Base-by-base conservation (phyloP, 2,888 invertebrate genomes). In the Urechis unicinctus region DNA sequence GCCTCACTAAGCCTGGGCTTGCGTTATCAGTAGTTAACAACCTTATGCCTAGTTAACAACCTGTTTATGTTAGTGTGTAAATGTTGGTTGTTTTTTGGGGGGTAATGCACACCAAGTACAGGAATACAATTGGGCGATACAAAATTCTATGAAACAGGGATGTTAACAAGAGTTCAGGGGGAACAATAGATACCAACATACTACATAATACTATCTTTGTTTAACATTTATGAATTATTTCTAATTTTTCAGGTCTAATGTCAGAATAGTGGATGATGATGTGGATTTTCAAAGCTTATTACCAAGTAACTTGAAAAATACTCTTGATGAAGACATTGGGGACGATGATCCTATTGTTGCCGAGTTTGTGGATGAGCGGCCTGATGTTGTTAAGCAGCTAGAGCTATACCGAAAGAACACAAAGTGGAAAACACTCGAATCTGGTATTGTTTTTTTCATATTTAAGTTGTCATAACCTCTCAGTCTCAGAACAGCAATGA, bases 341-440 rank as follows among this genome's bases (percentile, higher is more conserved):
- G 94, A 95, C 71, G 91, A 94, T 75, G 90, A 88, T 0, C 95
- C 95, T 0, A 88, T 88, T 75, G 86, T 95, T 61, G 93, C 88
- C 0, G 91, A 88, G 1, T 83, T 93, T 52, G 83, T 91, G 50
- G 93, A 93, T 73, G 92, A 93, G 48, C 76, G 88, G 64, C 87
- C 88, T 0, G 81, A 85, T 53, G 84, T 87, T 61, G 66, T 88
- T 6, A 66, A 67, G 53, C 61, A 64, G 30, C 57, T 76, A 30
- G 77, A 76, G 57, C 57, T 62, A 13, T 75, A 68, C 55, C 58
- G 70, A 46, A 60, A 67, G 25, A 62, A 55, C 30, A 57, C 58
- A 2, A 57, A 62, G 49, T 72, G 73, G 72, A 72, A 62, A 61
- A 61, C 49, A 42, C 55, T 62, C 9, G 43, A 22, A 24, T 24